These are phyloP conservation scores for Scartelaos histophorus DNA, from an alignment of 2,113 vertebrate genomes.

Conservation along the genomic window DNA sequence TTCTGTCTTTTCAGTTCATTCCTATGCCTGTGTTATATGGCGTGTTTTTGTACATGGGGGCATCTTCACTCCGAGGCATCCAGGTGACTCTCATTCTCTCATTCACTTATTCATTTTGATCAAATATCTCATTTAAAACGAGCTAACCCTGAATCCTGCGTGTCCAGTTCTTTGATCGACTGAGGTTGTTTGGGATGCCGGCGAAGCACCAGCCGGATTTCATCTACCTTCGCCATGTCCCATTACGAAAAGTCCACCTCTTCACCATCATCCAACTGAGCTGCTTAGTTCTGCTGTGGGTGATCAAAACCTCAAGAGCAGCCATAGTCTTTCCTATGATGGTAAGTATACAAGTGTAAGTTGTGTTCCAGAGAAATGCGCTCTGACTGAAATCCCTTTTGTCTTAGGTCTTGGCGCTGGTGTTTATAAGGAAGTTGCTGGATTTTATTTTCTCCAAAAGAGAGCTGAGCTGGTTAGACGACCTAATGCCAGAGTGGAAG, in stretches of 20 bases:
- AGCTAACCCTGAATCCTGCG: background rate
- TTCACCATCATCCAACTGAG: constrained; percentile 95
- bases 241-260: constrained; percentile 95
- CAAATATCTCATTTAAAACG: too few relatives aligned
- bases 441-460: constrained; percentile 94
- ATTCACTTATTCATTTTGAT: background rate
- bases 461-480: constrained; percentile 97
- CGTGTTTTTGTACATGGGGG: constrained; percentile 98
- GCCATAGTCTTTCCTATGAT: constrained; percentile 99
- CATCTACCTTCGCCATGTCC: constrained; percentile 97
- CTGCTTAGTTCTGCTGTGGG: constrained; percentile 91
- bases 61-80: constrained; percentile 96
- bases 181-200: constrained; percentile 94
- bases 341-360: constrained; percentile 81
- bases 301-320: constrained; percentile 95
- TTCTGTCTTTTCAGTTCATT: constrained; percentile 82
- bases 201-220: constrained; percentile 98
- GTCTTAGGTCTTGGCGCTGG: constrained; percentile 89
- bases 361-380: background rate
- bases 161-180: constrained; percentile 91
- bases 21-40: constrained; percentile 99
- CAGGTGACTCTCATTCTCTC: constrained; percentile 80
- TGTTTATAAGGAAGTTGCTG: constrained; percentile 96
- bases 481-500: constrained; percentile 99
- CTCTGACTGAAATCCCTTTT: background rate